Percentiles rank a stretch among this genome's conserved stretches.
These are phyloP conservation scores for Otolemur crassicaudatus DNA, from an alignment of 2,797 vertebrate species.

Conservation along the genomic window DNA sequence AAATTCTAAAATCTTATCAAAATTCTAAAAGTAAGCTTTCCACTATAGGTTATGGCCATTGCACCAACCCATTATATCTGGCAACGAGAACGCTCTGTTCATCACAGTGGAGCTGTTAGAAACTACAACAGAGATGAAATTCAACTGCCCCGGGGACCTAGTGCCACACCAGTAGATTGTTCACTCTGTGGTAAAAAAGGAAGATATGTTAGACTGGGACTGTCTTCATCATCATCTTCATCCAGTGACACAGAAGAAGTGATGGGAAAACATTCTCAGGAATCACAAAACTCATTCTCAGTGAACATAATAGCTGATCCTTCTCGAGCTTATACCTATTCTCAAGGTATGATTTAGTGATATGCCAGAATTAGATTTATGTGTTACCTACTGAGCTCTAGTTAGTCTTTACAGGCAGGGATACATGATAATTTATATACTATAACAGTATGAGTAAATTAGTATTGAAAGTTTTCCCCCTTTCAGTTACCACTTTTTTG, in stretches of 20 bases:
- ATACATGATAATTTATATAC: conserved; percentile 15
- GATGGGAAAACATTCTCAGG: conserved; percentile 75
- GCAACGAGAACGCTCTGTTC: conserved; percentile 92
- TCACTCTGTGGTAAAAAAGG: conserved; percentile 87
- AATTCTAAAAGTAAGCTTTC: conserved; percentile 72
- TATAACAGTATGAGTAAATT: conserved; percentile 51
- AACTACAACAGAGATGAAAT: conserved; percentile 83
- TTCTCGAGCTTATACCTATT: conserved; percentile 68
- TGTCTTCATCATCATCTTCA: conserved; percentile 87
- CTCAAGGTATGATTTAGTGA: conserved; percentile 83
- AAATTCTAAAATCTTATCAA: conserved; percentile 49
- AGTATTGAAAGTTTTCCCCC: conserved; percentile 35
- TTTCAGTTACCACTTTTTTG: conserved; percentile 58
- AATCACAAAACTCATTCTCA: conserved; percentile 62
- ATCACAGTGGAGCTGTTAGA: conserved; percentile 94
- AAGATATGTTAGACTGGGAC: conserved; percentile 80
- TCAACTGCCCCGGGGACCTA: conserved; percentile 90
- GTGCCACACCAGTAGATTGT: conserved; percentile 89
- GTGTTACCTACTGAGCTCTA: conserved; percentile 46
- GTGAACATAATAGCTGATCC: conserved; percentile 71
- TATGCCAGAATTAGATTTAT: conserved; percentile 53
- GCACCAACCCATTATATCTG: conserved; percentile 93
- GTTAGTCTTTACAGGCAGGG: neutral
- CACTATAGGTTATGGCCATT: conserved; percentile 95
- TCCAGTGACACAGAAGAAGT: conserved; percentile 80